Percentiles rank a stretch among this genome's conserved stretches.
These are phyloP conservation scores for Physella acuta DNA, from an alignment of 1,140 invertebrate genomes.

Conservation along the genomic window DNA sequence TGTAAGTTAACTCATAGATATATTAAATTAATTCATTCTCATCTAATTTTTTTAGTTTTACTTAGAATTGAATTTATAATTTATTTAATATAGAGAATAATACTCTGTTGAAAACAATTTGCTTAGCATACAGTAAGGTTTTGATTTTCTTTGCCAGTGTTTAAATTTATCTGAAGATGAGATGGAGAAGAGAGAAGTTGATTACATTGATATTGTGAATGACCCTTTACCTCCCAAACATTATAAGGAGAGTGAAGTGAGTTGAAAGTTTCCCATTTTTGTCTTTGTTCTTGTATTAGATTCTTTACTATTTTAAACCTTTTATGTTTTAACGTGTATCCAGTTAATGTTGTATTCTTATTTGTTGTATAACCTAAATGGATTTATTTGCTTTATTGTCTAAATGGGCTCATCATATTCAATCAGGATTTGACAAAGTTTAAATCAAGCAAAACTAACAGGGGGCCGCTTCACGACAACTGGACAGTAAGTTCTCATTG, in stretches of 20 bases:
- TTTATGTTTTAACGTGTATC: too few species aligned
- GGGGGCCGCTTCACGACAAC: constrained; percentile 78
- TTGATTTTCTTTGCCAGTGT: constrained; percentile 28
- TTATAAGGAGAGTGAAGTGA: constrained; percentile 83
- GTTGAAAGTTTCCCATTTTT: too few species aligned
- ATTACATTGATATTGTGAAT: constrained; percentile 84
- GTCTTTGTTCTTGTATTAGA: too few species aligned
- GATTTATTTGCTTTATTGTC: too few species aligned
- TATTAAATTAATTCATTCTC: too few species aligned
- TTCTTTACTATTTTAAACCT: too few species aligned
- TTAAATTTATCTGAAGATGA: constrained; percentile 70
- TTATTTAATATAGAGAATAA: background rate
- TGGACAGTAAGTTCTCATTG: constrained; percentile 70
- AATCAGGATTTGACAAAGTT: constrained; percentile 66
- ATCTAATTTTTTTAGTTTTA: too few species aligned
- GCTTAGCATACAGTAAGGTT: background rate
- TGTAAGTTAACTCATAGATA: too few species aligned
- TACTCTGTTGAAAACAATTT: too few species aligned
- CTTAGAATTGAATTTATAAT: background rate
- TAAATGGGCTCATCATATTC: too few species aligned
- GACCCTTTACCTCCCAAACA: constrained; percentile 82
- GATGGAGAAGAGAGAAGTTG: constrained; percentile 73
- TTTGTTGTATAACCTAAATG: too few species aligned
- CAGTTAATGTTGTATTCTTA: too few species aligned
- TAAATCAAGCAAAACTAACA: constrained; percentile 78